Conservation (phyloP, 2,113 vertebrate genomes). For the Pomatostomus ruficeps region DNA sequence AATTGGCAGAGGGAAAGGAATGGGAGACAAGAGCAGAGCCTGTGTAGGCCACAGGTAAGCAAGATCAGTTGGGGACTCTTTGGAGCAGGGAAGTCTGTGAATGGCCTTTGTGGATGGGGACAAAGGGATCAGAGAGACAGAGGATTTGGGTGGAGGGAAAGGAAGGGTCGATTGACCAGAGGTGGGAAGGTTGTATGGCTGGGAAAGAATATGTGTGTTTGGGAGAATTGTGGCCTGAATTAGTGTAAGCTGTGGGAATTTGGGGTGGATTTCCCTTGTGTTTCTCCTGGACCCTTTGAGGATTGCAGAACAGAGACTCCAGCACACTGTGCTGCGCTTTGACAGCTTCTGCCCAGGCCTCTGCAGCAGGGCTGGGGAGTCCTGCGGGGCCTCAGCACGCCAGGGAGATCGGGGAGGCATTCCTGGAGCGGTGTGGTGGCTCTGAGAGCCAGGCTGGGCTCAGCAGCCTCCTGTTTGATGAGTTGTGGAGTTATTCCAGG, state of each 20-base stretch:
- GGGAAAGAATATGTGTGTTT: accelerated
- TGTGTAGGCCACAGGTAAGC: accelerated
- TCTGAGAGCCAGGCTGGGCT: neutral
- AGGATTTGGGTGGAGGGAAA: neutral
- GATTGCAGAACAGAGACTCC: neutral
- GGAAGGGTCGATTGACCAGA: accelerated
- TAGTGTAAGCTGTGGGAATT: neutral
- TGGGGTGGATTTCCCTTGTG: neutral
- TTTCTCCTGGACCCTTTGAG: neutral
- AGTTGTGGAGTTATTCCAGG: neutral
- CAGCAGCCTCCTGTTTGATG: neutral
- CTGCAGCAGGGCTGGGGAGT: neutral
- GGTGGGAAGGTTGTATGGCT: neutral
- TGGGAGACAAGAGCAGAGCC: neutral
- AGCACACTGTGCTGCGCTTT: accelerated
- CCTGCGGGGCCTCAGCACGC: accelerated
- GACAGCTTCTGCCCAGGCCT: neutral
- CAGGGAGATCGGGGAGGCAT: neutral
- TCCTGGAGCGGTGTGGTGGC: neutral
- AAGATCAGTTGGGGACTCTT: neutral
- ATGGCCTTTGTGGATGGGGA: neutral
- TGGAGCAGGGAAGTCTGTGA: neutral
- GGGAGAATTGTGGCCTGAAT: neutral
- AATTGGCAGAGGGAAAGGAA: neutral
- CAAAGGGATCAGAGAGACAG: neutral